Evolutionary conservation across 2,113 vertebrate species (phyloP).

Genomic region (Struthidea cinerea): DNA sequence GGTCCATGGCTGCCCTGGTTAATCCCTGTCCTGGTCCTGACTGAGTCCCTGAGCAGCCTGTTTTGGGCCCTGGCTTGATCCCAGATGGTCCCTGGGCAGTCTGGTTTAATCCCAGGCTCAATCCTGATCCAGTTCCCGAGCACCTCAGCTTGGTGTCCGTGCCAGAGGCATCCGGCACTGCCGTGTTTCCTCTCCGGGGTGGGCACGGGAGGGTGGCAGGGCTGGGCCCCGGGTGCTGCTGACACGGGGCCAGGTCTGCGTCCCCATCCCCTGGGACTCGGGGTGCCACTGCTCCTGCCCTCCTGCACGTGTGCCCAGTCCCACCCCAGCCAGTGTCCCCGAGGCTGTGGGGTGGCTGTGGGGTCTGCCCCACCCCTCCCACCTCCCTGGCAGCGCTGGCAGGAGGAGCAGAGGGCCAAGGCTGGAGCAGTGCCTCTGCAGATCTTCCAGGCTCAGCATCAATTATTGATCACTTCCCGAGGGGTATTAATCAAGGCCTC

Average conservation of each 20-base stretch:
- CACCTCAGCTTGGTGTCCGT: neutral
- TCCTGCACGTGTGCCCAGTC: fast-evolving
- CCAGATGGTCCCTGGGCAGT: neutral
- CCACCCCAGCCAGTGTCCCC: neutral
- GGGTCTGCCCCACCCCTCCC: neutral
- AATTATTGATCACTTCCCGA: neutral
- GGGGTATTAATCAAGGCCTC: neutral
- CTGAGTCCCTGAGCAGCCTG: too few species aligned
- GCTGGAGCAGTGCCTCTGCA: neutral
- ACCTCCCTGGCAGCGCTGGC: fast-evolving
- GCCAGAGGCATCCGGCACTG: fast-evolving
- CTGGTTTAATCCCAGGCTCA: too few species aligned
- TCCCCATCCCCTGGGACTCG: neutral
- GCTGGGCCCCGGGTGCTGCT: neutral
- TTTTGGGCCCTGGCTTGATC: neutral
- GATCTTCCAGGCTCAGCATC: neutral
- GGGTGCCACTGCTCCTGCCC: neutral
- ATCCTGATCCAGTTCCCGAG: fast-evolving
- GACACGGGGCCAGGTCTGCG: fast-evolving
- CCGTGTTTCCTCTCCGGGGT: fast-evolving
- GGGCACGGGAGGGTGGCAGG: fast-evolving
- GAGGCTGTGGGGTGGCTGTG: too few species aligned
- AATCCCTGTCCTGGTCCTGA: neutral
- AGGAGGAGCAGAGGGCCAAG: fast-evolving
- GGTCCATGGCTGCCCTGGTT: neutral